Percentiles rank a stretch among this genome's conserved stretches.
These are phyloP conservation scores for Synanthedon andrenaeformis DNA, from an alignment of 2,888 invertebrate species.

Conservation along the genomic window DNA sequence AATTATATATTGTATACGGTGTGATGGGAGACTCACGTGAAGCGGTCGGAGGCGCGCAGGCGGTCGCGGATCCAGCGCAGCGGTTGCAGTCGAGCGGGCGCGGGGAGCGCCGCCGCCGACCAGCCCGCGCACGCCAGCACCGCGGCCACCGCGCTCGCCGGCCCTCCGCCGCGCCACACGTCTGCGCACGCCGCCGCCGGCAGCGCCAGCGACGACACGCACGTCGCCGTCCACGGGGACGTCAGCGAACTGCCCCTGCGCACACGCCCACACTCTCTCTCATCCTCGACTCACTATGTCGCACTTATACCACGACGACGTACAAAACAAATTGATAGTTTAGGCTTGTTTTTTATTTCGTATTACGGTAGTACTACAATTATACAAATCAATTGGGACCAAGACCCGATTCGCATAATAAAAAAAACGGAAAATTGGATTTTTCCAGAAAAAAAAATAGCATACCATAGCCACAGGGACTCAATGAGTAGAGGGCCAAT, in stretches of 20 bases:
- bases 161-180: slow-evolving; percentile 24
- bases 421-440: no score
- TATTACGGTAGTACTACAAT: no score
- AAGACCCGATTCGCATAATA: no score
- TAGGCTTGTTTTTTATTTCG: no score
- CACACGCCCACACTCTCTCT: neutral
- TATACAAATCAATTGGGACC: no score
- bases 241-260: slow-evolving; percentile 94
- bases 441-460: no score
- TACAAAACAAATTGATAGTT: no score
- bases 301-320: no score
- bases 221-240: slow-evolving; percentile 88
- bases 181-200: slow-evolving; percentile 92
- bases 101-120: slow-evolving; percentile 17
- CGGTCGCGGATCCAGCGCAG: slow-evolving; percentile 23
- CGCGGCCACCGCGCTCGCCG: slow-evolving; percentile 8
- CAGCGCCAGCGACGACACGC: slow-evolving; percentile 87
- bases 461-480: slow-evolving; percentile 91
- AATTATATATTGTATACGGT: no score
- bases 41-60: slow-evolving; percentile 31
- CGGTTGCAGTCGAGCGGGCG: neutral
- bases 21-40: slow-evolving; percentile 27
- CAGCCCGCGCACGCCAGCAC: slow-evolving; percentile 21
- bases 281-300: no score
- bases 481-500: slow-evolving; percentile 93